Evolutionary conservation across 2,888 invertebrate species (phyloP), one percentile per base, ranked within the genome.

Genomic region (Drosophila pseudotakahashii): DNA sequence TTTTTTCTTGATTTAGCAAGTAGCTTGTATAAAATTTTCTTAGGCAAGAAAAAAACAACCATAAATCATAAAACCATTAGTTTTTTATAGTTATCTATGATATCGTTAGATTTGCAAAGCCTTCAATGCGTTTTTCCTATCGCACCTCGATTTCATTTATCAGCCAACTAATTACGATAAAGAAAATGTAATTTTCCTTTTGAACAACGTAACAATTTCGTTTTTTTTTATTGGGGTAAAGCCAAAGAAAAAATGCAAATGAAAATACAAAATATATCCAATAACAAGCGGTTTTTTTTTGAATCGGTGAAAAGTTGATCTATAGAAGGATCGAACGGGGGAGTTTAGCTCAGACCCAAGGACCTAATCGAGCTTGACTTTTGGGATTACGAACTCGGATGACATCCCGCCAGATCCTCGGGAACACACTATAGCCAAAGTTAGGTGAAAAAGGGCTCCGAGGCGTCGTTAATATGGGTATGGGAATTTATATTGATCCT

Each of bases 141-240:
- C 57, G 16, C 30, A 5, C 6, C 10, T 30, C 7, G 23, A 36
- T 34, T 23, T 42, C 13, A 48, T 62, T 51, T 51, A 55, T 41
- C 11, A 52, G 37, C 9, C 16, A n/a, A 23, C 7, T 42, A 70
- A 64, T 67, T 59, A 23, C 48, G 64, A 74, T 77, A 58, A 63
- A 32, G 23, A 0, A 42, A 54, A 19, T 39, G 39, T 53, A 39
- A 41, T 32, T 14, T 37, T 13, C 9, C 2, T n/a, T n/a, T 16
- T 45, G n/a, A 41, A 44, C 30, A 44, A 34, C 41, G n/a, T 23
- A 75, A 78, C 14, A 79, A 72, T 53, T 59, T 60, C n/a, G 50
- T 19, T 69, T 60, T 44, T 44, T 37, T 58, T 59, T 52, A 45
- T 39, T 16, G n/a, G 9, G 30, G 7, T 44, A 5, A 41, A 23